Base-by-base conservation (phyloP, 2,797 vertebrate species). In the Kryptolebias ocellatus region DNA sequence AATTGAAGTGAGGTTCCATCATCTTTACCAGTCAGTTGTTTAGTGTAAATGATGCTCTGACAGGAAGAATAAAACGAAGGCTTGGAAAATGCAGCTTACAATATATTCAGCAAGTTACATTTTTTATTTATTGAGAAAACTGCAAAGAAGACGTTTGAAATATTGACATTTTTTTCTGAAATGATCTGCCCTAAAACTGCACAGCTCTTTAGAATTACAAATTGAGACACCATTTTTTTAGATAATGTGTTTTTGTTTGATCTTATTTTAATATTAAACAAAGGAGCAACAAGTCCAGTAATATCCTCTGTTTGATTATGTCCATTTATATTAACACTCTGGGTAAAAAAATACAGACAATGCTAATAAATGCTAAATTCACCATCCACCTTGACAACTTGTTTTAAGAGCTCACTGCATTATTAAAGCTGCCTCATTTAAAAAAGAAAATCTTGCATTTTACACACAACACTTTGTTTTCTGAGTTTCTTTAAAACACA, bases 1-100 rank as follows among this genome's bases (percentile, higher is more conserved):
- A 72, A 66, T 51, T 34, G 28, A 62, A 61, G 50, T 53, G 56
- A 76, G 74, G 37, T 58, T 54, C 70, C 71, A 80, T 77, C 71
- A 81, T 77, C 57, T 53, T 52, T 51, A 56, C 27, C n/a, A 15
- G 67, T 69, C 42, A 55, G n/a, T 76, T 18, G 72, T 63, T 54
- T 52, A 5, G 53, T 31, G 8, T 57, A 60, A 85, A 84, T 51
- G 67, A 72, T 16, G 18, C 58, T 62, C 55, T 0, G 11, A 54
- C 53, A 57, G 62, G 37, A 72, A 66, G 54, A 16, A 44, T 10
- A 50, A 47, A 54, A 71, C 17, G 42, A 50, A 20, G 49, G 18
- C 18, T 4, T 24, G 63, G 54, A 18, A 58, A 34, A 64, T 65
- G 24, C 59, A 69, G 50, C 56, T 67, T 52, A 56, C 60, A 14